A percentile compares a stretch with the other conserved stretches of the same genome.
phyloP scores from a whole-genome alignment of 2,888 invertebrate species.

The Polydrusus pterygomalis region DNA sequence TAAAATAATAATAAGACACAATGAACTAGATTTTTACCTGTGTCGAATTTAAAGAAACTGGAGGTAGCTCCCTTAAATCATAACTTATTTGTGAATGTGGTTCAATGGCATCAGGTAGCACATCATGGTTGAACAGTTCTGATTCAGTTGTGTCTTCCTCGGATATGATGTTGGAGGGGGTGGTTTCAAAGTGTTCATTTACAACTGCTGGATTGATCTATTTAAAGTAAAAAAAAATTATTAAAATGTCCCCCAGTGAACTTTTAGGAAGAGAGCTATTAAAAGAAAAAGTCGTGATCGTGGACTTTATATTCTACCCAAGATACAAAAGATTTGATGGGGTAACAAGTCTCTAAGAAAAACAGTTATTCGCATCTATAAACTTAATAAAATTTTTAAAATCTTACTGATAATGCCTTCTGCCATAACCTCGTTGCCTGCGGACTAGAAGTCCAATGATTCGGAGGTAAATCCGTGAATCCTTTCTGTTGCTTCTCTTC shows the following conservation, averaged over 20 bases:
- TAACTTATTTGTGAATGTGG: constrained; percentile 67
- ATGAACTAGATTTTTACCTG: constrained; percentile 54
- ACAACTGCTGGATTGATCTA: constrained; percentile 81
- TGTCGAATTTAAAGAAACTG: constrained; percentile 66
- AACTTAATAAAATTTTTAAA: too few relatives aligned
- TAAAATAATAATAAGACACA: too few relatives aligned
- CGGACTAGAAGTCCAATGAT: constrained; percentile 68
- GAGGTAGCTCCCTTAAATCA: constrained; percentile 70
- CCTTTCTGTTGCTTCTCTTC: constrained; percentile 67
- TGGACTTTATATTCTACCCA: too few relatives aligned
- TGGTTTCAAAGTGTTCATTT: constrained; percentile 75
- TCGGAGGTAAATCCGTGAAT: constrained; percentile 62
- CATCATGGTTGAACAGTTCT: constrained; percentile 43
- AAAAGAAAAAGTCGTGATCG: too few relatives aligned
- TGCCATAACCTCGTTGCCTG: constrained; percentile 78
- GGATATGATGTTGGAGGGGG: constrained; percentile 49
- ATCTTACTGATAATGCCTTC: constrained; percentile 76
- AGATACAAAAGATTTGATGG: too few relatives aligned
- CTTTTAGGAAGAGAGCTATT: too few relatives aligned
- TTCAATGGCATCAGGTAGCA: constrained; percentile 34
- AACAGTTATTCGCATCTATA: too few relatives aligned
- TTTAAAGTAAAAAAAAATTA: not conserved
- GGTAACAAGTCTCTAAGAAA: too few relatives aligned
- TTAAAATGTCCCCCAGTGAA: too few relatives aligned
- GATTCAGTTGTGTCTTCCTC: constrained; percentile 57